phyloP scores from a whole-genome alignment of 2,797 vertebrate genomes.

The Amblyopsis hoosieri region DNA sequence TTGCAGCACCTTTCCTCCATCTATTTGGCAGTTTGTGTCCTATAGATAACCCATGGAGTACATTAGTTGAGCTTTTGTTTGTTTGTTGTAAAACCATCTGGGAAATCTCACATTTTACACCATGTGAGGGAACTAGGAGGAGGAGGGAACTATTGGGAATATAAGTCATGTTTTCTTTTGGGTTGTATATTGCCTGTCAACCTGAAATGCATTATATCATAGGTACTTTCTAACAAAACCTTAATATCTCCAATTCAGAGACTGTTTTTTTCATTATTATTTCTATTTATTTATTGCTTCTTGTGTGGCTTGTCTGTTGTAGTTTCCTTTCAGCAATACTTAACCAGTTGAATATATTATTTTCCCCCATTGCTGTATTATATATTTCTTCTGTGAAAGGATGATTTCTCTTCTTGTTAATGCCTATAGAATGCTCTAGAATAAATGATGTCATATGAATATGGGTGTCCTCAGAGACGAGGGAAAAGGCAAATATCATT shows the following conservation, averaged over 20 bases:
- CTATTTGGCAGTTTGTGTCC: constrained; percentile 19
- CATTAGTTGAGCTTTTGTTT: no score
- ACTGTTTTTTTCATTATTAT: no score
- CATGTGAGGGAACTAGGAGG: no score
- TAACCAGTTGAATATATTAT: constrained; percentile 34
- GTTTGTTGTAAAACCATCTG: no score
- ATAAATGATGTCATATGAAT: no score
- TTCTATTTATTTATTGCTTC: constrained; percentile 1
- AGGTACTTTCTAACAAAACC: no score
- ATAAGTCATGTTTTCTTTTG: no score
- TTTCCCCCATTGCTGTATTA: constrained; percentile 22
- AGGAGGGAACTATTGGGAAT: no score
- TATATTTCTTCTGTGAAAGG: constrained; percentile 13
- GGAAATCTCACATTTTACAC: no score
- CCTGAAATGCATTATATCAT: no score
- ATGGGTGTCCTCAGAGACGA: no score
- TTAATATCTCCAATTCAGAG: not conserved
- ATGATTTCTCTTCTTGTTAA: constrained; percentile 50
- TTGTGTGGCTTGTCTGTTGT: not conserved
- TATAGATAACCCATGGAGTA: constrained; percentile 18
- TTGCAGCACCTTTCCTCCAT: constrained; percentile 40
- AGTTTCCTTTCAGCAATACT: constrained; percentile 20
- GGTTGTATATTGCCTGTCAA: no score
- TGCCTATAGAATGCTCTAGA: constrained; percentile 35
- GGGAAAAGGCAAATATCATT: not conserved